A percentile compares a stretch with the other conserved stretches of the same genome.
Evolutionary conservation across 2,888 invertebrate species (phyloP).

Genomic region (Lasioglossum leucozonium): DNA sequence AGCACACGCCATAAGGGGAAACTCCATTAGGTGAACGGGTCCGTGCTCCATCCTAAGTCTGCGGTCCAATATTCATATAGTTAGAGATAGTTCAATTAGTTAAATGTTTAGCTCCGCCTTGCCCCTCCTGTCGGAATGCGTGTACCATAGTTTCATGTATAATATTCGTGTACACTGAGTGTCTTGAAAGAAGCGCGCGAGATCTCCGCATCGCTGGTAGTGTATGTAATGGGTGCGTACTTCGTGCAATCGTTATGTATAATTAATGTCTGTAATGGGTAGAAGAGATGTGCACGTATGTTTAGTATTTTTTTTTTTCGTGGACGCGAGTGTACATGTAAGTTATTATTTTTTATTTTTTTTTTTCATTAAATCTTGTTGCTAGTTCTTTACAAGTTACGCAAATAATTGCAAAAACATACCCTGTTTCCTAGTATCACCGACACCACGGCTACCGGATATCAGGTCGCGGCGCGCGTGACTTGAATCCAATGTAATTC

Average conservation of each 20-base stretch:
- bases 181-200: not conserved
- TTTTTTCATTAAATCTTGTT: conserved; percentile 57
- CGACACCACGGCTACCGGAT: conserved; percentile 74
- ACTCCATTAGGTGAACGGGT: not conserved
- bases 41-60: conserved; percentile 5
- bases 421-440: conserved; percentile 97
- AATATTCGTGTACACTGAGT: conserved; percentile 16
- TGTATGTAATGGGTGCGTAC: conserved; percentile 5
- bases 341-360: conserved; percentile 1
- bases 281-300: conserved; percentile 16
- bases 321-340: conserved; percentile 19
- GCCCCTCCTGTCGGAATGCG: conserved; percentile 29
- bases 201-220: not conserved
- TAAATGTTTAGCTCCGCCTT: conserved; percentile 52
- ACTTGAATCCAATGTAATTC: conserved; percentile 79
- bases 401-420: conserved; percentile 96
- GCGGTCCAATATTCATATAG: conserved; percentile 54
- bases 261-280: conserved; percentile 4
- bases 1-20: not conserved
- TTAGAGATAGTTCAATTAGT: conserved; percentile 65
- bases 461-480: conserved; percentile 74
- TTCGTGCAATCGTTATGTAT: conserved; percentile 17
- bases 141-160: conserved; percentile 22
- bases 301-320: not conserved
- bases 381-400: conserved; percentile 85